Conservation (phyloP, 2,888 invertebrate species). For the Drosophila histrio region DNA sequence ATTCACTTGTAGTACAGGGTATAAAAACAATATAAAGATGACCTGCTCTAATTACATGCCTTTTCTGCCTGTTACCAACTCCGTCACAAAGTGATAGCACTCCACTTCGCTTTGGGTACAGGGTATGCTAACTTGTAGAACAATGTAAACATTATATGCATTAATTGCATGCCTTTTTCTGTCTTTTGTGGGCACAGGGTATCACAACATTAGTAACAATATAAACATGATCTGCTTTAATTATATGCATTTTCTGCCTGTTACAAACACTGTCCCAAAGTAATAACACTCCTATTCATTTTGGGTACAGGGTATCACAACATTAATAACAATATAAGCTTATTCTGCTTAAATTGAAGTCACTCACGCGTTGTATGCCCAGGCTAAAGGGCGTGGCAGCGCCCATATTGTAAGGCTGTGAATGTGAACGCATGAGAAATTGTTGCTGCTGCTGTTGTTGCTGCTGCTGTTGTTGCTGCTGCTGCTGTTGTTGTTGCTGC, state of each 20-base stretch:
- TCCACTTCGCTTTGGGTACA: no score
- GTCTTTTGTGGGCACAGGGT: no score
- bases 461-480: constrained; percentile 47
- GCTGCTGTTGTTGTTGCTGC: constrained; percentile 40
- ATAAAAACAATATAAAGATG: no score
- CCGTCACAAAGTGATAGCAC: no score
- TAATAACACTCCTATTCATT: neutral
- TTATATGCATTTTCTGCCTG: neutral
- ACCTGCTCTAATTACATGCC: no score
- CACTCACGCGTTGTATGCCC: constrained; percentile 82
- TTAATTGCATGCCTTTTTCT: no score
- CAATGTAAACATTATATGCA: no score
- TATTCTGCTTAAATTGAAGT: constrained; percentile 38
- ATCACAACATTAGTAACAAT: no score
- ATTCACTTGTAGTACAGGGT: no score
- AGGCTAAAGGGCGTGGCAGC: constrained; percentile 79
- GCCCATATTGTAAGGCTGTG: constrained; percentile 62
- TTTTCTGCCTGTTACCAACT: no score
- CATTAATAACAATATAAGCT: constrained; percentile 8
- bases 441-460: constrained; percentile 66
- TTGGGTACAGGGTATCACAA: neutral
- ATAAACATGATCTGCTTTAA: no score
- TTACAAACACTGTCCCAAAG: neutral
- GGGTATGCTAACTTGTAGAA: no score
- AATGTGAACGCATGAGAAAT: constrained; percentile 70